Conservation (phyloP, 2,797 vertebrate genomes). For the Anableps anableps region DNA sequence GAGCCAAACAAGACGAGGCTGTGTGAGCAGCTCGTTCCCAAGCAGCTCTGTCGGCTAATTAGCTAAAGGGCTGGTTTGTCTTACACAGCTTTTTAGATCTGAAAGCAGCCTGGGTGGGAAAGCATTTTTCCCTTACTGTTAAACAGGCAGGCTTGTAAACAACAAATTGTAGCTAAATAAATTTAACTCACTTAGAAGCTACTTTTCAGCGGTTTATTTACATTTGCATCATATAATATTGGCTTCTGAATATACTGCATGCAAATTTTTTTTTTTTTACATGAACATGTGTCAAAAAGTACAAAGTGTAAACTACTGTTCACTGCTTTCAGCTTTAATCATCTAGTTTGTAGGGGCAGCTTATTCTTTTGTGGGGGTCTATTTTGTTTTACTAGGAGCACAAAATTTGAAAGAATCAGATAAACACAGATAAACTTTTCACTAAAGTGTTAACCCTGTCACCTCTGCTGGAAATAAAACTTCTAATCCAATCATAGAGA, state of each 20-base stretch:
- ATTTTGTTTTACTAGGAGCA: no score
- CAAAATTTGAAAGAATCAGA: background rate
- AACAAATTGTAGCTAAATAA: background rate
- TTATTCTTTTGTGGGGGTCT: no score
- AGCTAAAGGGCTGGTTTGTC: slow-evolving; percentile 55
- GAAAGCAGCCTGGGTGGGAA: slow-evolving; percentile 19
- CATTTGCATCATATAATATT: background rate
- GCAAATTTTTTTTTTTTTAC: background rate
- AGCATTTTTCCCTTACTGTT: background rate
- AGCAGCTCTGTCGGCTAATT: slow-evolving; percentile 47
- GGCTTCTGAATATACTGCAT: background rate
- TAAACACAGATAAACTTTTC: background rate
- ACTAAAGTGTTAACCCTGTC: background rate
- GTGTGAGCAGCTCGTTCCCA: slow-evolving; percentile 31
- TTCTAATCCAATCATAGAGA: background rate
- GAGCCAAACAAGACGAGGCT: slow-evolving; percentile 55
- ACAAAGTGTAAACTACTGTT: background rate
- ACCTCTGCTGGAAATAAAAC: background rate
- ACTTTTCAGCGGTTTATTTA: background rate
- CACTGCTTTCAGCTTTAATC: background rate
- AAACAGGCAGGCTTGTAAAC: background rate
- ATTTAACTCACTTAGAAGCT: background rate
- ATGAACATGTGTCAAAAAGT: background rate
- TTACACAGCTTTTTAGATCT: slow-evolving; percentile 40
- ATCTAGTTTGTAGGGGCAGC: background rate